Conservation (phyloP, 2,113 vertebrate genomes). For the Otocyon megalotis region DNA sequence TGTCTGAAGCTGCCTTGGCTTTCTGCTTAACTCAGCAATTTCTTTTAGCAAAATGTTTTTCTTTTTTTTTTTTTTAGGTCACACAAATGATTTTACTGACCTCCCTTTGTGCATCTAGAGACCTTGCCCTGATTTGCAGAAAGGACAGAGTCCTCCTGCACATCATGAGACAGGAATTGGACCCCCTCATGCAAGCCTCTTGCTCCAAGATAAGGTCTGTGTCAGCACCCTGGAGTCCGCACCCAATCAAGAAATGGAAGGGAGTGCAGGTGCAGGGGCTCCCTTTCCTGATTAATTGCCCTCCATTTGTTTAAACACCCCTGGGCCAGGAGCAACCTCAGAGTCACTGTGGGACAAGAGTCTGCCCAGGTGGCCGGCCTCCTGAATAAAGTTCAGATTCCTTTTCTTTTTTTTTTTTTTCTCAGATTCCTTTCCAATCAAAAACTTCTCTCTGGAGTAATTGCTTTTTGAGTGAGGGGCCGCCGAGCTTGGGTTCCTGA, state of each 20-base stretch:
- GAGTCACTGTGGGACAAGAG: neutral
- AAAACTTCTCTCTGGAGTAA: neutral
- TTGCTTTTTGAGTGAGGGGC: neutral
- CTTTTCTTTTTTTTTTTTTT: neutral
- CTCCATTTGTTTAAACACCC: neutral
- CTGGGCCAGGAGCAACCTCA: neutral
- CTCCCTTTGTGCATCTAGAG: neutral
- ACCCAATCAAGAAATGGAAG: neutral
- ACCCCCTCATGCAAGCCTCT: neutral
- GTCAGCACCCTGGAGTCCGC: neutral
- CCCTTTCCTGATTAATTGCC: neutral
- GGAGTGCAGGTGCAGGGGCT: rapidly evolving
- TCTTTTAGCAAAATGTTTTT: neutral
- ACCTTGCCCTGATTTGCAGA: neutral
- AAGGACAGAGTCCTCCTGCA: neutral
- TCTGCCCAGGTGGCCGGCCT: neutral
- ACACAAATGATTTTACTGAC: neutral
- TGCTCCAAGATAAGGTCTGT: neutral
- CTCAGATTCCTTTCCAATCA: neutral
- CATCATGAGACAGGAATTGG: neutral
- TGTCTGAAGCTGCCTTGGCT: neutral
- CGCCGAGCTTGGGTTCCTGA: neutral
- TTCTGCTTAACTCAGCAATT: neutral
- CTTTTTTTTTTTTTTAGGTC: neutral
- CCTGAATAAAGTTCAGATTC: neutral